Percentiles rank a stretch among this genome's conserved stretches.
Conservation (phyloP, 2,797 vertebrate species). For the Pseudochirops cupreus region DNA sequence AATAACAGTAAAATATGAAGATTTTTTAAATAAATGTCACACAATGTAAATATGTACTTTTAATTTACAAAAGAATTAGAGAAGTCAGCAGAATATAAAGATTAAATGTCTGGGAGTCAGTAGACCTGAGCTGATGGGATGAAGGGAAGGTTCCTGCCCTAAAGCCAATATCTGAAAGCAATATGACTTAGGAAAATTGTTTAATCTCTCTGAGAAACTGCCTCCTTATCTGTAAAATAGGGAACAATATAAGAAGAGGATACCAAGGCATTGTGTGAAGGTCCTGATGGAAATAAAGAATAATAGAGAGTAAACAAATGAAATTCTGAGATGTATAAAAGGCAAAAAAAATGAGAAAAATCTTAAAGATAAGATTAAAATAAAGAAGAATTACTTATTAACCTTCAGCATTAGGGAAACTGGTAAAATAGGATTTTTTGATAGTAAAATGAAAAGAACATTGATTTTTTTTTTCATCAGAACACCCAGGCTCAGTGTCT, state of each 20-base stretch:
- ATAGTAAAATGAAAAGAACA: not conserved
- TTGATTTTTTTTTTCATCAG: not conserved
- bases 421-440: not conserved
- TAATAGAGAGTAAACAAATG: not conserved
- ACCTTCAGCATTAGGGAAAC: not conserved
- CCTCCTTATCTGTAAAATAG: not conserved
- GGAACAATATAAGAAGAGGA: not conserved
- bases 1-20: constrained; percentile 10
- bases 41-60: not conserved
- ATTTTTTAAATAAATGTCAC: not conserved
- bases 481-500: not conserved
- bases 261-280: not conserved
- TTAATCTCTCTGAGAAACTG: not conserved
- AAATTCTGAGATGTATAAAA: not conserved
- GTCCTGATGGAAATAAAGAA: not conserved
- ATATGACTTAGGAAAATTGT: not conserved
- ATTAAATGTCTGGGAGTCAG: not conserved
- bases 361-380: not conserved
- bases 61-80: not conserved
- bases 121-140: not conserved
- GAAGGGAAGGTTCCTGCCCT: not conserved
- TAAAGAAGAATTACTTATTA: not conserved
- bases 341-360: not conserved
- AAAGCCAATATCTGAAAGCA: not conserved
- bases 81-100: not conserved